phyloP scores from a whole-genome alignment of 2,113 vertebrate genomes.

The Ceyx melanurus region DNA sequence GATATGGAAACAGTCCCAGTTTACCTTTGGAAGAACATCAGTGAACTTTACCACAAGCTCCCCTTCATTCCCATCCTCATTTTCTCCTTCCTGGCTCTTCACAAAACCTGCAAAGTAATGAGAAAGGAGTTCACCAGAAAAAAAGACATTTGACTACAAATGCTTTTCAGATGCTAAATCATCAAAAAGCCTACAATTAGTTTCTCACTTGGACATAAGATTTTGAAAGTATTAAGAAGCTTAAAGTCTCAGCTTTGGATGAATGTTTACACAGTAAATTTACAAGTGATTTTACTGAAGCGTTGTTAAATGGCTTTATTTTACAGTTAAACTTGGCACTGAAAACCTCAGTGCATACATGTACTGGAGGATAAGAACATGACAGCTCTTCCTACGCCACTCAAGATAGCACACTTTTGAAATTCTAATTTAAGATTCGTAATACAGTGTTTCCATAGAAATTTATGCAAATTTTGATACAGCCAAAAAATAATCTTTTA shows the following conservation, averaged over 20 bases:
- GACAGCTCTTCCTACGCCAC: slow-evolving; percentile 77
- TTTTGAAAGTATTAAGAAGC: neutral
- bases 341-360: slow-evolving; percentile 43
- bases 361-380: slow-evolving; percentile 66
- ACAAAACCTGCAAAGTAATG: slow-evolving; percentile 81
- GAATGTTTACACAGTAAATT: slow-evolving; percentile 12
- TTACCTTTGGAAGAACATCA: slow-evolving; percentile 88
- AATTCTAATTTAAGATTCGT: slow-evolving; percentile 79
- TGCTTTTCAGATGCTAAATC: neutral
- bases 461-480: slow-evolving; percentile 77
- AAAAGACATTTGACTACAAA: neutral
- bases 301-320: slow-evolving; percentile 44
- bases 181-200: neutral
- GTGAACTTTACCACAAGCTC: slow-evolving; percentile 87
- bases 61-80: slow-evolving; percentile 84
- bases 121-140: neutral
- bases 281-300: slow-evolving; percentile 13
- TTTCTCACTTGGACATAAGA: neutral
- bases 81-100: slow-evolving; percentile 92
- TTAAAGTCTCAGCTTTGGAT: neutral
- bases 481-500: slow-evolving; percentile 64
- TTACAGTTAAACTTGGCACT: slow-evolving; percentile 53
- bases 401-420: slow-evolving; percentile 78
- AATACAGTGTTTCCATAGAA: slow-evolving; percentile 82
- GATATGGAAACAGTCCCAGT: neutral